Conservation (phyloP, 2,888 invertebrate species). For the Pseudoips prasinana region DNA sequence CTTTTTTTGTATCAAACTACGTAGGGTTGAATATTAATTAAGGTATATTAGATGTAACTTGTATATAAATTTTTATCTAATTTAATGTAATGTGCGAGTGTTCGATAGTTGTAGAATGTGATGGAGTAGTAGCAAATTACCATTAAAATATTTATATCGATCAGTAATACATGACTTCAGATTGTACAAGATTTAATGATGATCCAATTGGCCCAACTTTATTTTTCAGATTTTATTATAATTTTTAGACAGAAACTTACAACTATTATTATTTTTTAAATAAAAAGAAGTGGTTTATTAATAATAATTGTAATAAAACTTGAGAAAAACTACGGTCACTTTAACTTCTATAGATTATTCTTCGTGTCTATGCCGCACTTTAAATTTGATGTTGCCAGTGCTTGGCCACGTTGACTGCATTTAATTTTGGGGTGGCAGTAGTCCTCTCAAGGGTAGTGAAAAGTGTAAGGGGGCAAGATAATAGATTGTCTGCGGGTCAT, state of each 20-base stretch:
- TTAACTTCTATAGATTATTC: slow-evolving; percentile 29
- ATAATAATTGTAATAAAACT: slow-evolving; percentile 13
- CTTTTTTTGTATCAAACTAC: slow-evolving; percentile 51
- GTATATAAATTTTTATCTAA: slow-evolving; percentile 79
- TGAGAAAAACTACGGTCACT: slow-evolving; percentile 28
- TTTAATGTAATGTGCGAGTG: slow-evolving; percentile 78
- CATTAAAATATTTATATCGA: slow-evolving; percentile 49
- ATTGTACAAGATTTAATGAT: slow-evolving; percentile 6
- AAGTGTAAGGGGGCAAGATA: too few species aligned
- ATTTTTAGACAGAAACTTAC: slow-evolving; percentile 4
- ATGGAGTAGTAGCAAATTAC: slow-evolving; percentile 64
- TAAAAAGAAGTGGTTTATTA: too few species aligned
- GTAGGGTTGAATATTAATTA: slow-evolving; percentile 60
- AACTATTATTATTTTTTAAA: too few species aligned
- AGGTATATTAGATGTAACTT: slow-evolving; percentile 68
- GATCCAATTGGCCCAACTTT: slow-evolving; percentile 8
- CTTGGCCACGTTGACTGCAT: too few species aligned
- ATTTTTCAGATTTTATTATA: slow-evolving; percentile 24
- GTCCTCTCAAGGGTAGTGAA: too few species aligned
- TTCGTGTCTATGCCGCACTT: too few species aligned
- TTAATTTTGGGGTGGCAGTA: too few species aligned
- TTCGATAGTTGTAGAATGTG: slow-evolving; percentile 79
- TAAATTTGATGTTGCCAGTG: too few species aligned
- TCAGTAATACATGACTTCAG: slow-evolving; percentile 29
- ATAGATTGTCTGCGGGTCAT: too few species aligned